phyloP scores from a whole-genome alignment of 2,113 vertebrate genomes.

The Cebidichthys violaceus region DNA sequence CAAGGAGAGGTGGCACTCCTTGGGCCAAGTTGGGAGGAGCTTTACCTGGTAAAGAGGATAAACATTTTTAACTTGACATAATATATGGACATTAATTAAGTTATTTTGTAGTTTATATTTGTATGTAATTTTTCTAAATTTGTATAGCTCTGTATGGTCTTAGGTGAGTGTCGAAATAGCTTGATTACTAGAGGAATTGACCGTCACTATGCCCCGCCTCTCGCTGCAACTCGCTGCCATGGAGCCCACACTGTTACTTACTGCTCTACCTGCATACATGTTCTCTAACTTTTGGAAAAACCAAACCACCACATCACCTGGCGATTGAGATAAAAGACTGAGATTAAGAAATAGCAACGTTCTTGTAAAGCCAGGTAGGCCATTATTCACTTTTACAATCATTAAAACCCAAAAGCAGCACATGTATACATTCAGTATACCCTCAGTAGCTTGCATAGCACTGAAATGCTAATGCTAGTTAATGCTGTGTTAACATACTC shows the following conservation, averaged over 20 bases:
- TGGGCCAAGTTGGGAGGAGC: slow-evolving; percentile 94
- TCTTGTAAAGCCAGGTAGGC: background rate
- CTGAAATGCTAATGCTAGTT: background rate
- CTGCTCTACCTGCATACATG: background rate
- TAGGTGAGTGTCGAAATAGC: background rate
- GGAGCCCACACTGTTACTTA: background rate
- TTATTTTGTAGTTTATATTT: background rate
- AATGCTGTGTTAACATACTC: background rate
- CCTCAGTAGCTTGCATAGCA: background rate
- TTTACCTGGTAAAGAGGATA: slow-evolving; percentile 86
- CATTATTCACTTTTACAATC: background rate
- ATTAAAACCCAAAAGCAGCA: background rate
- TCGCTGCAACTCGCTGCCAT: background rate
- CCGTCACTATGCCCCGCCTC: background rate
- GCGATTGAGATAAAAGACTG: background rate
- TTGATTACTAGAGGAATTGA: background rate
- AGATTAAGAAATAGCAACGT: background rate
- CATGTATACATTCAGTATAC: background rate
- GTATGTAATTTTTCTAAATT: background rate
- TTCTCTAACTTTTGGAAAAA: background rate
- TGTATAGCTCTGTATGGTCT: background rate
- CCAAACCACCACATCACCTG: background rate
- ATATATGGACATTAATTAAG: background rate
- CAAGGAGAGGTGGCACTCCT: slow-evolving; percentile 93
- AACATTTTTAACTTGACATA: background rate